Conservation (phyloP, 2,888 invertebrate genomes). For the Andrena praecox region DNA sequence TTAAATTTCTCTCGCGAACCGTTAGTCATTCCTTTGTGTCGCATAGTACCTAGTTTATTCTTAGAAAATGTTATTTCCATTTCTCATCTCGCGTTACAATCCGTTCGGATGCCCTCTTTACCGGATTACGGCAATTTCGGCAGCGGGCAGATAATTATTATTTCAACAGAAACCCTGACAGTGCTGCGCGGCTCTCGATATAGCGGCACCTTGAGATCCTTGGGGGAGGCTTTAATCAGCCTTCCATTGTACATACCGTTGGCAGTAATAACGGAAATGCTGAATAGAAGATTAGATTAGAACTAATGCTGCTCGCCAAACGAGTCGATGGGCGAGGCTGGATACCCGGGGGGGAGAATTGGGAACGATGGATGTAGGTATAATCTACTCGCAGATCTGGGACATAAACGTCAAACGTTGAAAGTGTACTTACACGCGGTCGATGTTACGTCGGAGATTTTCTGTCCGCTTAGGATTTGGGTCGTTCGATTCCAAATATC, state of each 20-base stretch:
- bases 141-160: slow-evolving; percentile 49
- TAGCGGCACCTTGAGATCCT: slow-evolving; percentile 5
- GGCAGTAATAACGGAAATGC: slow-evolving; percentile 73
- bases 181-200: slow-evolving; percentile 17
- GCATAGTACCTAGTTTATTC: too few species aligned
- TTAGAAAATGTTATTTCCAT: too few species aligned
- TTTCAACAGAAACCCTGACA: slow-evolving; percentile 39
- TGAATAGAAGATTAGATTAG: slow-evolving; percentile 77
- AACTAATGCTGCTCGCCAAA: slow-evolving; percentile 67
- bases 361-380: background rate
- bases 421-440: background rate
- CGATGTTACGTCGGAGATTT: background rate
- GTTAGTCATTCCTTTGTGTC: background rate
- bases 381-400: background rate
- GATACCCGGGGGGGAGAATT: slow-evolving; percentile 39
- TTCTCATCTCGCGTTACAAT: background rate
- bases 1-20: slow-evolving; percentile 1
- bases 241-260: slow-evolving; percentile 71
- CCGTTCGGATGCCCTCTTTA: background rate
- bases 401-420: background rate
- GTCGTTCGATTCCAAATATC: background rate
- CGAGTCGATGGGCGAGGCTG: slow-evolving; percentile 16
- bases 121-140: slow-evolving; percentile 27
- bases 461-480: background rate
- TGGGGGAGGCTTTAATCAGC: slow-evolving; percentile 72